Evolutionary conservation across 2,113 vertebrate genomes (phyloP).

Genomic region (Pygathrix nemaeus): DNA sequence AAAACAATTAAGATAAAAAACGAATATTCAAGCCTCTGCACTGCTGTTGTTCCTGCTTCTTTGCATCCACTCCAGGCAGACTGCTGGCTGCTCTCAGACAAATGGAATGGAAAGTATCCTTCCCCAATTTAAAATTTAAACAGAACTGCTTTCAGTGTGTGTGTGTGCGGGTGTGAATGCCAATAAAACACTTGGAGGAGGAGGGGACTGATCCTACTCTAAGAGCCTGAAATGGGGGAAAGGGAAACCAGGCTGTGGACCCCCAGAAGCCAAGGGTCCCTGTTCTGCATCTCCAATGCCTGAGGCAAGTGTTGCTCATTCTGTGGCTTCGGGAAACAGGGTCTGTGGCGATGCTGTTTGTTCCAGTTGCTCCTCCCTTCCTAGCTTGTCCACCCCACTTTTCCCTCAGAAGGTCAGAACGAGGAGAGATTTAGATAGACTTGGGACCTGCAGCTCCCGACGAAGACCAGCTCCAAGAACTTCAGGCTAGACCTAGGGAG

Average conservation of each 20-base stretch:
- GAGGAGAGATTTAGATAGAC: not conserved
- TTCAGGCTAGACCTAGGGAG: not conserved
- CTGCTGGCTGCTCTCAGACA: slow-evolving; percentile 27
- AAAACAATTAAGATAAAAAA: slow-evolving; percentile 10
- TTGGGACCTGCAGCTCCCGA: not conserved
- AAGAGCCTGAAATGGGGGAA: not conserved
- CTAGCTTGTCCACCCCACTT: not conserved
- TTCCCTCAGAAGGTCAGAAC: not conserved
- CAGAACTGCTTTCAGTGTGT: not conserved
- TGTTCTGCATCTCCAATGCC: not conserved
- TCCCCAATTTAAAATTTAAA: slow-evolving; percentile 49
- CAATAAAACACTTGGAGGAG: slow-evolving; percentile 14
- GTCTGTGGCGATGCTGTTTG: not conserved
- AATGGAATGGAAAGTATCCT: slow-evolving; percentile 51
- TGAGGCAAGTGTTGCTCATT: not conserved
- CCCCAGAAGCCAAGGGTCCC: not conserved
- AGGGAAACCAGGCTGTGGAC: not conserved
- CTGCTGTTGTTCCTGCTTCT: not conserved
- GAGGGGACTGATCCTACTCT: not conserved
- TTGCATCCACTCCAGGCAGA: not conserved
- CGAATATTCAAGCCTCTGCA: not conserved
- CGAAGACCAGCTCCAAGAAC: not conserved
- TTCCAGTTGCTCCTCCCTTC: not conserved
- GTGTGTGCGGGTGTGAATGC: not conserved
- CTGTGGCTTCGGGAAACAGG: not conserved